These are phyloP conservation scores for Athene noctua DNA, from an alignment of 2,113 vertebrate species.

Conservation along the genomic window DNA sequence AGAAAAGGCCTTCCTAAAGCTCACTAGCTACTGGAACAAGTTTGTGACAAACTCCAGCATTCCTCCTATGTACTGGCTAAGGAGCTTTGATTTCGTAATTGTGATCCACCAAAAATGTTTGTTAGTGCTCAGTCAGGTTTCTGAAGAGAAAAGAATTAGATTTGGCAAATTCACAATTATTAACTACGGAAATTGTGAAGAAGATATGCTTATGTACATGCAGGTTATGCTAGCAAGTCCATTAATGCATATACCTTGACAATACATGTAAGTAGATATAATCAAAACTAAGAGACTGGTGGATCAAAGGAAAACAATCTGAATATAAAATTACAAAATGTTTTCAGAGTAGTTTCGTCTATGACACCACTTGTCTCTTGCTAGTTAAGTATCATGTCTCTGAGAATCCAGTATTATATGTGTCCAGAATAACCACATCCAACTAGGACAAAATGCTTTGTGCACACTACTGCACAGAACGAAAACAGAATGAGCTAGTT, in stretches of 20 bases:
- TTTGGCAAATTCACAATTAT: background rate
- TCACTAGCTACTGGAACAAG: background rate
- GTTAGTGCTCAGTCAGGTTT: background rate
- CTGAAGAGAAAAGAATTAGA: background rate
- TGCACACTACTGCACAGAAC: background rate
- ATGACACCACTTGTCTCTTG: background rate
- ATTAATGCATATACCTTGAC: background rate
- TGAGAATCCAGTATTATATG: background rate
- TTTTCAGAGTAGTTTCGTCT: background rate
- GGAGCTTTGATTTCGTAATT: background rate
- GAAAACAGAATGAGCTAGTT: background rate
- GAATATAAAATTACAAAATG: background rate
- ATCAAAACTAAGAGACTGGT: background rate
- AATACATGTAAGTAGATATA: background rate
- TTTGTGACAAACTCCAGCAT: background rate
- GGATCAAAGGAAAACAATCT: background rate
- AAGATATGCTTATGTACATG: background rate
- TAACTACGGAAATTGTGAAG: background rate
- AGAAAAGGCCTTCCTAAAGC: background rate
- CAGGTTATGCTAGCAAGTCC: background rate
- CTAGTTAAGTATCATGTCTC: background rate
- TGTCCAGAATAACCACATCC: background rate
- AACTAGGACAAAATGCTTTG: background rate
- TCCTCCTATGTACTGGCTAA: background rate
- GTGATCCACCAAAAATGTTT: background rate